Evolutionary conservation across 2,113 vertebrate genomes (phyloP).

Genomic region (Gymnocephalus cernua): DNA sequence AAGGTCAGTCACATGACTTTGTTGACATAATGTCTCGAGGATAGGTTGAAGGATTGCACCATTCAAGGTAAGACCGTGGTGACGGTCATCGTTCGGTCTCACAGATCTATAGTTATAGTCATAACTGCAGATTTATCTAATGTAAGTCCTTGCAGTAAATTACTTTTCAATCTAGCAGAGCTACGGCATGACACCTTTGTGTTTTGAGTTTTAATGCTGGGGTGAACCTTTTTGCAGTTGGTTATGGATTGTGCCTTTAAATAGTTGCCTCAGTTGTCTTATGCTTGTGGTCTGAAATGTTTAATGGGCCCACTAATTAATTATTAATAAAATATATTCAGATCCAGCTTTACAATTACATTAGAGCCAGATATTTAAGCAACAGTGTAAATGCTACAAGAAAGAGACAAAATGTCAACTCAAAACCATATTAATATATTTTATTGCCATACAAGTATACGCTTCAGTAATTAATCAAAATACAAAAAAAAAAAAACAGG

Average conservation of each 20-base stretch:
- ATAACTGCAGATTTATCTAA: too few species aligned
- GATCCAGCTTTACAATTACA: too few species aligned
- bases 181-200: too few species aligned
- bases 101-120: too few species aligned
- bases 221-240: neutral
- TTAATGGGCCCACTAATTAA: neutral
- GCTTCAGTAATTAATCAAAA: conserved; percentile 32
- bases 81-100: too few species aligned
- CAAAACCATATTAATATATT: conserved; percentile 37
- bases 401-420: neutral
- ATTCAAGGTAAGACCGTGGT: too few species aligned
- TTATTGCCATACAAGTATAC: conserved; percentile 49
- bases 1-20: too few species aligned
- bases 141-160: too few species aligned
- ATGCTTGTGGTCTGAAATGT: neutral
- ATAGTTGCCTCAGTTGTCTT: neutral
- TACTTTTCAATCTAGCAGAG: too few species aligned
- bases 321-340: neutral
- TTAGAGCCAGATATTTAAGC: neutral
- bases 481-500: conserved; percentile 53
- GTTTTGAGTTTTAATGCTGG: neutral
- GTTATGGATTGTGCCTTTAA: neutral
- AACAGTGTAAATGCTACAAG: neutral
- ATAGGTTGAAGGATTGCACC: too few species aligned
- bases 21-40: too few species aligned